Conservation (phyloP, 2,797 vertebrate genomes). For the Alfaro cultratus region DNA sequence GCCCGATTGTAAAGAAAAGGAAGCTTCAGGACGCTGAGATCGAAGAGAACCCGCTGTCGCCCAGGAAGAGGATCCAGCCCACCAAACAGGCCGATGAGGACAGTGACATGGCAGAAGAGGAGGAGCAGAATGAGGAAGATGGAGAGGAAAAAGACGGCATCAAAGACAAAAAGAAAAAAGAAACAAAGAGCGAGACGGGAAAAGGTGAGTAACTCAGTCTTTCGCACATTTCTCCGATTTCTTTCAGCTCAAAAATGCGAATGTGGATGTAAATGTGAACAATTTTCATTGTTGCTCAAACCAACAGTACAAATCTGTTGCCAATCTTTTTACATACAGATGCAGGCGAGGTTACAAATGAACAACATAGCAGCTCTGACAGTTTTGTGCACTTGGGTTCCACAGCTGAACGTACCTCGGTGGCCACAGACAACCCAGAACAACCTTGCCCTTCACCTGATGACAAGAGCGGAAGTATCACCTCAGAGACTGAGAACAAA, state of each 20-base stretch:
- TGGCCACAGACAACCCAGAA: slow-evolving; percentile 46
- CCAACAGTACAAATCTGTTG: background rate
- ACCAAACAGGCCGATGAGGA: slow-evolving; percentile 87
- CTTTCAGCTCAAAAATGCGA: background rate
- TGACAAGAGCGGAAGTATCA: slow-evolving; percentile 77
- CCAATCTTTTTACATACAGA: background rate
- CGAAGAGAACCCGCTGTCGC: slow-evolving; percentile 84
- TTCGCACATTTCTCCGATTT: too few species aligned
- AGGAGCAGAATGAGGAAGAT: slow-evolving; percentile 81
- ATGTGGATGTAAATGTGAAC: too few species aligned
- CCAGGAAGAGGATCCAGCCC: slow-evolving; percentile 88
- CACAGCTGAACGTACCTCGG: slow-evolving; percentile 52
- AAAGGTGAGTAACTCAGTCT: slow-evolving; percentile 47
- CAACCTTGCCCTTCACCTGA: slow-evolving; percentile 17
- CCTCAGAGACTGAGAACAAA: slow-evolving; percentile 70
- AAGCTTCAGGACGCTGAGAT: slow-evolving; percentile 87
- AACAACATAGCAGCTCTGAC: background rate
- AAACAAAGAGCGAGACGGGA: slow-evolving; percentile 41
- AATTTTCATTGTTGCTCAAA: background rate
- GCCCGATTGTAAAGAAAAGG: slow-evolving; percentile 95
- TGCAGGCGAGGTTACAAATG: background rate
- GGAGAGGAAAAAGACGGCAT: slow-evolving; percentile 81
- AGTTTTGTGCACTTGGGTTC: slow-evolving; percentile 13
- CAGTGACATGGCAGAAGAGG: slow-evolving; percentile 83
- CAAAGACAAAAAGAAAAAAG: slow-evolving; percentile 59